Conservation (phyloP, 2,113 vertebrate species). For the Pseudorhombus dupliciocellatus region DNA sequence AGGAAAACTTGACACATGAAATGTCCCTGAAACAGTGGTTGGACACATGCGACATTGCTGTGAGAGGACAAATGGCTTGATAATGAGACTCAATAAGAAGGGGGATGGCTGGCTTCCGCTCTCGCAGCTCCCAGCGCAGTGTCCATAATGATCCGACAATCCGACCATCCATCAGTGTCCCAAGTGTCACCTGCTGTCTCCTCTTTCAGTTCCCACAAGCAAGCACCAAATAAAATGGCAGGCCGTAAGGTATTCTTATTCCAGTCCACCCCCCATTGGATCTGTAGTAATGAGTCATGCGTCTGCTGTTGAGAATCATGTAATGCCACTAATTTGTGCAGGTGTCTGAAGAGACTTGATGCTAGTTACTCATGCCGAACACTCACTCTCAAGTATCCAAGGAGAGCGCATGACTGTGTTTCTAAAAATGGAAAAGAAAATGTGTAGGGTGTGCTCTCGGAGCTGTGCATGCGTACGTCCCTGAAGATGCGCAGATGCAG, state of each 20-base stretch:
- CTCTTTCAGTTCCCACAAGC: slow-evolving; percentile 11
- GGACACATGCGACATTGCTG: neutral
- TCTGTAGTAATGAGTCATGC: slow-evolving; percentile 57
- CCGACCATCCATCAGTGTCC: slow-evolving; percentile 52
- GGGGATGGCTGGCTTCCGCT: neutral
- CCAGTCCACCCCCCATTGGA: slow-evolving; percentile 12
- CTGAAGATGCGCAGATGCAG: slow-evolving; percentile 49
- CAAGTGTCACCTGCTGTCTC: slow-evolving; percentile 41
- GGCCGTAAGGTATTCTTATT: slow-evolving; percentile 8
- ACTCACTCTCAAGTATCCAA: slow-evolving; percentile 33
- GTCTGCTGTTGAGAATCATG: slow-evolving; percentile 36
- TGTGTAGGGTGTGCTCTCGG: slow-evolving; percentile 18
- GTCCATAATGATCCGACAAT: slow-evolving; percentile 56
- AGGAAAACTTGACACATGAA: neutral
- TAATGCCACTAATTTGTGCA: slow-evolving; percentile 21
- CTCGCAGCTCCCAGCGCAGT: slow-evolving; percentile 7
- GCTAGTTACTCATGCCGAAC: slow-evolving; percentile 21
- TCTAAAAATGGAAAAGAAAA: slow-evolving; percentile 46
- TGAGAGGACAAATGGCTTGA: neutral
- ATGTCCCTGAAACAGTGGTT: neutral
- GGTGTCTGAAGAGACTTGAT: slow-evolving; percentile 34
- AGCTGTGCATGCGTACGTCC: slow-evolving; percentile 17
- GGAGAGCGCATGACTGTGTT: slow-evolving; percentile 37
- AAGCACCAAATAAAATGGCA: neutral
- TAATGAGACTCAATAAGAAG: neutral